Conservation (phyloP, 2,888 invertebrate genomes). For the Microdon myrmicae region DNA sequence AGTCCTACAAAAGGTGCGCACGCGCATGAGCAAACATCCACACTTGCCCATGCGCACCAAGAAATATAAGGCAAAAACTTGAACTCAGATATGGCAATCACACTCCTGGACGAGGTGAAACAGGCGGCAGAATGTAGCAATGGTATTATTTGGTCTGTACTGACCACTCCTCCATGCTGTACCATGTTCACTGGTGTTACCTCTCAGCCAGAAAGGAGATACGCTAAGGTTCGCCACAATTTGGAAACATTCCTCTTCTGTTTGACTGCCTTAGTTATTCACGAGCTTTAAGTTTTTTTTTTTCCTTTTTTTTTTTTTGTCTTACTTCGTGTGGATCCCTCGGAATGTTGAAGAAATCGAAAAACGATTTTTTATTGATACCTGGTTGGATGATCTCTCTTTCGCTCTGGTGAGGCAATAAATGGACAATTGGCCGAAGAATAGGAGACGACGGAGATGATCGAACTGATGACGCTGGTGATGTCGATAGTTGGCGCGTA, state of each 20-base stretch:
- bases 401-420: neutral
- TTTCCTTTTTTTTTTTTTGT: slow-evolving; percentile 1
- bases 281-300: slow-evolving; percentile 3
- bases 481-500: slow-evolving; percentile 40
- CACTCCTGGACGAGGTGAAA: slow-evolving; percentile 27
- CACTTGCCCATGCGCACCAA: too few species aligned
- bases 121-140: slow-evolving; percentile 19
- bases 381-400: slow-evolving; percentile 12
- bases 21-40: too few species aligned
- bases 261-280: slow-evolving; percentile 33
- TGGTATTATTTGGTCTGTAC: too few species aligned
- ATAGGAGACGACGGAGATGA: too few species aligned
- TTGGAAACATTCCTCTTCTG: slow-evolving; percentile 40
- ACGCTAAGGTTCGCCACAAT: slow-evolving; percentile 36
- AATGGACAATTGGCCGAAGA: too few species aligned
- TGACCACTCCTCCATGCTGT: slow-evolving; percentile 10
- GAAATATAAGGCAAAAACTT: too few species aligned
- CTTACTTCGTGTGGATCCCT: slow-evolving; percentile 17
- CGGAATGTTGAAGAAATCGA: slow-evolving; percentile 48
- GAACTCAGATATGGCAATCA: neutral
- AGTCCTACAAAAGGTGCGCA: slow-evolving; percentile 37
- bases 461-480: slow-evolving; percentile 12
- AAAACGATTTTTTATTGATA: slow-evolving; percentile 52
- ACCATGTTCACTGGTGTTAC: slow-evolving; percentile 18
- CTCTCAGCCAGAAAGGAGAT: slow-evolving; percentile 30